These are phyloP conservation scores for Euleptes europaea DNA, from an alignment of 2,113 vertebrate species.

Conservation along the genomic window DNA sequence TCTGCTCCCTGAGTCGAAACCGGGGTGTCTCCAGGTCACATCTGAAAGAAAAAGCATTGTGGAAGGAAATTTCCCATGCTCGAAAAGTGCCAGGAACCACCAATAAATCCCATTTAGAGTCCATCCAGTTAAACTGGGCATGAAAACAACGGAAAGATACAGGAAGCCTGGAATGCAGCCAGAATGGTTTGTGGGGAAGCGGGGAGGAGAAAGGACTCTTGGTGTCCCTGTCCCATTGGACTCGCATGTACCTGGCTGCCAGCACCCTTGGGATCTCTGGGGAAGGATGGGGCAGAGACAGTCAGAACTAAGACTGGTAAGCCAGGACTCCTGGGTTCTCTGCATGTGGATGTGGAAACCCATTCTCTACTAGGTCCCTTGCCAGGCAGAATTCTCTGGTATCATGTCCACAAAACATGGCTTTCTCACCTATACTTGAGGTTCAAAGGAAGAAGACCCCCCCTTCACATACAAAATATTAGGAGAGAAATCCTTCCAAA, in stretches of 20 bases:
- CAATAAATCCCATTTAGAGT: conserved; percentile 13
- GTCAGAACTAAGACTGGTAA: neutral
- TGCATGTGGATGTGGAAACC: neutral
- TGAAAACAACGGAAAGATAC: conserved; percentile 17
- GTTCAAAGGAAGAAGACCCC: no score
- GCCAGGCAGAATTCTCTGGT: neutral
- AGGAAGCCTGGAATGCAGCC: neutral
- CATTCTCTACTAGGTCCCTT: neutral
- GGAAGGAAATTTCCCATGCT: conserved; percentile 5
- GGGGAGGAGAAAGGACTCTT: neutral
- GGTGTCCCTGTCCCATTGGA: neutral
- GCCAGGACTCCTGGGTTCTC: neutral
- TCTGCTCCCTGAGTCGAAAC: neutral
- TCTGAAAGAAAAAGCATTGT: neutral
- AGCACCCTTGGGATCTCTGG: neutral
- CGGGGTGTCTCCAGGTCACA: neutral
- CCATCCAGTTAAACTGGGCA: neutral
- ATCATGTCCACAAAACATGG: neutral
- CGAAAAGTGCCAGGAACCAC: neutral
- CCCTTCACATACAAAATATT: no score
- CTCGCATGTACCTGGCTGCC: neutral
- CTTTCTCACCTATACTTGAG: no score
- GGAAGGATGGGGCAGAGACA: neutral
- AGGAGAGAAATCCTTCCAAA: no score
- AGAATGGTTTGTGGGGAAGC: neutral